Conservation (phyloP, 2,113 vertebrate species). For the Calidris pygmaea region DNA sequence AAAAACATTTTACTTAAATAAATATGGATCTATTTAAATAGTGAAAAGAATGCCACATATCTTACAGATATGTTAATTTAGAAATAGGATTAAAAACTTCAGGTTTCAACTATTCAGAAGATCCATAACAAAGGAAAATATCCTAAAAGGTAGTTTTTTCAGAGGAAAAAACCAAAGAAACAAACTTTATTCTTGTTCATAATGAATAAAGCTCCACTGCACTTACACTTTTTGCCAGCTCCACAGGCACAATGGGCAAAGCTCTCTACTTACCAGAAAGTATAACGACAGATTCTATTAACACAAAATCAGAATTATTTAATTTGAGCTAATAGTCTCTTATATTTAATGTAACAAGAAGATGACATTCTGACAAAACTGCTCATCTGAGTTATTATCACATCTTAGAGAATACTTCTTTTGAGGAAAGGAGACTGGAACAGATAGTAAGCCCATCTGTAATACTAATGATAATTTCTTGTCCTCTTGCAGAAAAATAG, state of each 20-base stretch:
- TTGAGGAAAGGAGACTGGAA: background rate
- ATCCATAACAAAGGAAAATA: background rate
- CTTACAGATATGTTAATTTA: background rate
- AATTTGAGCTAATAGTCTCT: background rate
- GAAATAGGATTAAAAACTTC: background rate
- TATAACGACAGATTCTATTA: conserved; percentile 3
- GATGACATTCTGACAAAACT: background rate
- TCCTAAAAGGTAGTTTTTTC: background rate
- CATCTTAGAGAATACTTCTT: background rate
- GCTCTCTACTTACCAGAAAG: background rate
- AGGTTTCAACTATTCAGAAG: background rate
- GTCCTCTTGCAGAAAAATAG: background rate
- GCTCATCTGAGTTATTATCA: background rate
- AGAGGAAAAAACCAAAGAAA: background rate
- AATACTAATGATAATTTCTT: background rate
- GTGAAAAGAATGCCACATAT: background rate
- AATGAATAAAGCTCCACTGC: background rate
- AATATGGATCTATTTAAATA: conserved; percentile 19
- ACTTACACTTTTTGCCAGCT: background rate
- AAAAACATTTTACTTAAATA: background rate
- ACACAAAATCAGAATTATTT: conserved; percentile 13
- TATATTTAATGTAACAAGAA: background rate
- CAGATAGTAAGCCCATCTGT: background rate
- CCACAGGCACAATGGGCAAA: background rate
- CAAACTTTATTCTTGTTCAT: background rate